Evolutionary conservation across 2,888 invertebrate species (phyloP).

Genomic region (Acanthococcus lagerstroemiae): DNA sequence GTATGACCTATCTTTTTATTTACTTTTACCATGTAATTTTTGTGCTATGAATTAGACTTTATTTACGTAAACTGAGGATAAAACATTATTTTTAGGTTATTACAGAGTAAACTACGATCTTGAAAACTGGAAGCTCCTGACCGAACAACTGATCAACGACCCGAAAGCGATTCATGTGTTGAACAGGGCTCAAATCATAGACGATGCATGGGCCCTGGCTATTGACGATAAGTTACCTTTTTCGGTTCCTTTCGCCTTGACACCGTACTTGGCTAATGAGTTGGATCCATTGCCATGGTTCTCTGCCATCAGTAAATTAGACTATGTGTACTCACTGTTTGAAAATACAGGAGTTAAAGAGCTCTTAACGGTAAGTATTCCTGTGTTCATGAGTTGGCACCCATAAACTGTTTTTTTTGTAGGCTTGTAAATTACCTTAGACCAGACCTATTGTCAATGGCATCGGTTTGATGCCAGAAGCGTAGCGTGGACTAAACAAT

Average conservation of each 20-base stretch:
- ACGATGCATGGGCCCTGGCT: conserved; percentile 69
- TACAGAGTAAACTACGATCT: conserved; percentile 65
- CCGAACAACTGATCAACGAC: conserved; percentile 51
- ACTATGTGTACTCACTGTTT: no score
- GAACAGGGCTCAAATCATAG: conserved; percentile 68
- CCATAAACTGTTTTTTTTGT: background rate
- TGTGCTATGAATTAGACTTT: no score
- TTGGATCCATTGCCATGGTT: conserved; percentile 54
- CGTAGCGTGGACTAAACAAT: no score
- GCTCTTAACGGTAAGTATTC: background rate
- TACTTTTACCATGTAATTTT: no score
- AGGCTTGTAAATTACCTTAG: background rate
- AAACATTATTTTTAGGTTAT: conserved; percentile 46
- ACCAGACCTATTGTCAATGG: background rate
- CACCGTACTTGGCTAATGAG: conserved; percentile 56
- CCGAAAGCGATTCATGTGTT: conserved; percentile 43
- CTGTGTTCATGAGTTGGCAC: background rate
- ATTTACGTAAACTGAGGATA: no score
- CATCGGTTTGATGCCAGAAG: no score
- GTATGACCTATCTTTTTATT: no score
- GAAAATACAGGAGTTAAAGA: no score
- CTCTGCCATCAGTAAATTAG: conserved; percentile 15
- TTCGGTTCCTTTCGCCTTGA: conserved; percentile 44
- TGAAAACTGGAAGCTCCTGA: conserved; percentile 58
- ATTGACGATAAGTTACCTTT: conserved; percentile 52